Evolutionary conservation across 2,888 invertebrate genomes (phyloP).

Genomic region (Cerastis leucographa): DNA sequence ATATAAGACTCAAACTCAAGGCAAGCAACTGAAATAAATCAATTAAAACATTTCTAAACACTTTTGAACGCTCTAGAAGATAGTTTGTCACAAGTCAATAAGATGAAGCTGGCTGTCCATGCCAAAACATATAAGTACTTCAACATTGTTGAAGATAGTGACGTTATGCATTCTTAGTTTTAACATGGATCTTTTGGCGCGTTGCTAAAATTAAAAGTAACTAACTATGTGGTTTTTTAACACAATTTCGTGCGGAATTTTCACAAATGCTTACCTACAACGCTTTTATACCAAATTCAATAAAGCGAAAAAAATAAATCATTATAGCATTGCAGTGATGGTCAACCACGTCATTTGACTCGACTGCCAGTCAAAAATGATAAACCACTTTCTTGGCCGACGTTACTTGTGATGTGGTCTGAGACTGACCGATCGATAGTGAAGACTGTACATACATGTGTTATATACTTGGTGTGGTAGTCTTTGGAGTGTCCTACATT

Average conservation of each 20-base stretch:
- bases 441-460: slow-evolving; percentile 3
- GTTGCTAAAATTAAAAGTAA: background rate
- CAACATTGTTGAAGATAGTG: background rate
- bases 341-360: slow-evolving; percentile 7
- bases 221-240: background rate
- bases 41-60: background rate
- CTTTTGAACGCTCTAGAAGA: background rate
- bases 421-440: slow-evolving; percentile 48
- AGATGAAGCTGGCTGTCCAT: background rate
- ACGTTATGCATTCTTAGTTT: background rate
- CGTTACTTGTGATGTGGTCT: slow-evolving; percentile 22
- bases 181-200: background rate
- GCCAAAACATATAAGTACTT: background rate
- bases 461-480: slow-evolving; percentile 2
- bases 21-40: background rate
- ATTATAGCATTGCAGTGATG: background rate
- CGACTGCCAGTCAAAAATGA: background rate
- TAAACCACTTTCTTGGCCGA: slow-evolving; percentile 11
- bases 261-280: background rate
- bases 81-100: background rate
- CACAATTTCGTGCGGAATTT: background rate
- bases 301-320: background rate
- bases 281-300: background rate
- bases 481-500: slow-evolving; percentile 27
- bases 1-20: background rate